These are phyloP conservation scores for Heliconius hermathena DNA, from an alignment of 1,140 invertebrate species.

Conservation along the genomic window DNA sequence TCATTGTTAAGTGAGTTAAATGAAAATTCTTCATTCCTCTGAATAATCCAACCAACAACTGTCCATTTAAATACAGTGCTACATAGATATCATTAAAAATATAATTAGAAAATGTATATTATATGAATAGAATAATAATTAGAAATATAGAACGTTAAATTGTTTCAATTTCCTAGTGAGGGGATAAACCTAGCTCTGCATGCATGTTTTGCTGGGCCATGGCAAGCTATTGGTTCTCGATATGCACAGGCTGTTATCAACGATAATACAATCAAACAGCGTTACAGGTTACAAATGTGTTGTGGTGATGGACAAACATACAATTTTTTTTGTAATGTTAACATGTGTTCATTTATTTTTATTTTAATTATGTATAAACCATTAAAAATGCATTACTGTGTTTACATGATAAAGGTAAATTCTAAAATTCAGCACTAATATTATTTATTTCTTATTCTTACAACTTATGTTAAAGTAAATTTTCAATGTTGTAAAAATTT, in stretches of 20 bases:
- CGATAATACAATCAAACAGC: conserved; percentile 68
- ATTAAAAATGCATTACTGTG: too few species aligned
- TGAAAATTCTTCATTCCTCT: background rate
- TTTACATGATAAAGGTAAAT: too few species aligned
- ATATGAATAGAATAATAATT: background rate
- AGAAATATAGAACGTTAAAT: background rate
- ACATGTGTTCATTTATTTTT: background rate
- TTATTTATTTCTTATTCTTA: too few species aligned
- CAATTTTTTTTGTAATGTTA: conserved; percentile 18
- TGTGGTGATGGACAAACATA: conserved; percentile 46
- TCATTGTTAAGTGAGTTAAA: background rate
- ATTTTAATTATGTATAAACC: too few species aligned
- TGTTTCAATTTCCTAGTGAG: conserved; percentile 53
- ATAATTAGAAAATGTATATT: background rate
- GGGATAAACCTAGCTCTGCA: conserved; percentile 63
- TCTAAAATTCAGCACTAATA: too few species aligned
- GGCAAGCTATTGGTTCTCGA: conserved; percentile 58
- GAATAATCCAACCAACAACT: too few species aligned
- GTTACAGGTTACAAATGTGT: conserved; percentile 60
- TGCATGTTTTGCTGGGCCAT: conserved; percentile 62
- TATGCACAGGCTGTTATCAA: conserved; percentile 63
- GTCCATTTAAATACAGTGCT: too few species aligned
- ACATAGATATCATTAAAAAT: background rate
- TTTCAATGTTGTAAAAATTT: too few species aligned
- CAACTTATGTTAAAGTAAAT: too few species aligned